Conservation (phyloP, 2,888 invertebrate genomes). For the Mesodorylaimus sp. region DNA sequence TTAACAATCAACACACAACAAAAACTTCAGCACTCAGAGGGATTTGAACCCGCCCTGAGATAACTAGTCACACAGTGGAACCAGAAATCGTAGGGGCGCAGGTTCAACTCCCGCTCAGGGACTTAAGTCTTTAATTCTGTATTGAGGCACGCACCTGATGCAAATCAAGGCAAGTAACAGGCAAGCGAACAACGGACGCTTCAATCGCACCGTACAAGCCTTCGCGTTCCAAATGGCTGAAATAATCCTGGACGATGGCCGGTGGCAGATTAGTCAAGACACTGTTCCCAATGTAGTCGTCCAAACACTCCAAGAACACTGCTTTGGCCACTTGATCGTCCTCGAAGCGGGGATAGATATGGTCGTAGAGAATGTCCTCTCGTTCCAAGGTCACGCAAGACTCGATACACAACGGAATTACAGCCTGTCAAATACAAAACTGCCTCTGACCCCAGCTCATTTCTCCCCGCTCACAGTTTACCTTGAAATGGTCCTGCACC, state of each 20-base stretch:
- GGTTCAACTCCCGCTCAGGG: not conserved
- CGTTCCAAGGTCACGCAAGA: constrained; percentile 16
- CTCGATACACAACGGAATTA: constrained; percentile 8
- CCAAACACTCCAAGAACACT: constrained; percentile 49
- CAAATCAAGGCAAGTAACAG: constrained; percentile 54
- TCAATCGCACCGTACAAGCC: constrained; percentile 48
- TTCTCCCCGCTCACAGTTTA: too few species aligned
- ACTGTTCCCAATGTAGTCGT: constrained; percentile 49
- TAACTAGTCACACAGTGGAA: not conserved
- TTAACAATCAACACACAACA: too few species aligned
- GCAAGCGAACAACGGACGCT: constrained; percentile 50
- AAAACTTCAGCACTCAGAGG: too few species aligned
- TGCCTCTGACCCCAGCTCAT: too few species aligned
- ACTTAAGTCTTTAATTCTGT: not conserved
- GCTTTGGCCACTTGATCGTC: constrained; percentile 44
- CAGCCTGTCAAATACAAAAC: not conserved
- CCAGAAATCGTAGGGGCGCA: not conserved
- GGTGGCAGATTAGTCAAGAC: constrained; percentile 43
- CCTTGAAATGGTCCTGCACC: constrained; percentile 11
- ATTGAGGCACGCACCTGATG: constrained; percentile 42
- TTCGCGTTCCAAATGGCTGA: constrained; percentile 47
- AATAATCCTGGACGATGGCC: constrained; percentile 50
- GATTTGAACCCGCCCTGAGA: too few species aligned
- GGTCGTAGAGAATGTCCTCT: constrained; percentile 42
- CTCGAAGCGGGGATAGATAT: constrained; percentile 45